Evolutionary conservation across 2,888 invertebrate genomes (phyloP).

Genomic region (Macrosiphum euphorbiae): DNA sequence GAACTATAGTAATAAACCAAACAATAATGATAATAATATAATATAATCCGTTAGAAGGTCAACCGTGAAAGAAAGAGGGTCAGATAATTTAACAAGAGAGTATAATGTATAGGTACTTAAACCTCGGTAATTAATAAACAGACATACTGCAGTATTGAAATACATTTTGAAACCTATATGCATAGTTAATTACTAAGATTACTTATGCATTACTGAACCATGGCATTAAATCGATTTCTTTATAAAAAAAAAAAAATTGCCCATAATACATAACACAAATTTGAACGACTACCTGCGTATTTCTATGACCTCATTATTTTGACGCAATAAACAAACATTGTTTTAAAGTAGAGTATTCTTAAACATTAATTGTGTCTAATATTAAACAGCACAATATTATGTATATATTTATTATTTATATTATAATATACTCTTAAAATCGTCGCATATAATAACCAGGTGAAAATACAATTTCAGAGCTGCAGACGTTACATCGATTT

Average conservation of each 20-base stretch:
- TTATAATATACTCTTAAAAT: background rate
- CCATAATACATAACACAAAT: background rate
- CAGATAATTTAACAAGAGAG: background rate
- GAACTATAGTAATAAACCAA: background rate
- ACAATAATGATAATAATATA: background rate
- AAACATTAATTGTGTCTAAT: background rate
- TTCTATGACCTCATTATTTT: background rate
- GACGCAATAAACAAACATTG: background rate
- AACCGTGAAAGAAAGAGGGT: conserved; percentile 25
- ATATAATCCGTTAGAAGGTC: conserved; percentile 1
- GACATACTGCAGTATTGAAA: background rate
- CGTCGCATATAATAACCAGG: background rate
- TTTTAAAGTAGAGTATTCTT: background rate
- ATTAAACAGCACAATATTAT: background rate
- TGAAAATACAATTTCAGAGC: background rate
- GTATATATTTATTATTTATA: background rate
- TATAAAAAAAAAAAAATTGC: background rate
- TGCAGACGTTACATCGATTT: background rate
- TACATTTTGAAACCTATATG: background rate
- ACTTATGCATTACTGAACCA: background rate
- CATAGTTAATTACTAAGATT: background rate
- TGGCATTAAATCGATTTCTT: background rate
- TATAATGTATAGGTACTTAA: background rate
- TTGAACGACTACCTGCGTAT: background rate
- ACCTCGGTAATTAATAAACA: background rate